These are phyloP conservation scores for Acanthoscelides obtectus DNA, from an alignment of 2,888 invertebrate genomes.

Conservation along the genomic window DNA sequence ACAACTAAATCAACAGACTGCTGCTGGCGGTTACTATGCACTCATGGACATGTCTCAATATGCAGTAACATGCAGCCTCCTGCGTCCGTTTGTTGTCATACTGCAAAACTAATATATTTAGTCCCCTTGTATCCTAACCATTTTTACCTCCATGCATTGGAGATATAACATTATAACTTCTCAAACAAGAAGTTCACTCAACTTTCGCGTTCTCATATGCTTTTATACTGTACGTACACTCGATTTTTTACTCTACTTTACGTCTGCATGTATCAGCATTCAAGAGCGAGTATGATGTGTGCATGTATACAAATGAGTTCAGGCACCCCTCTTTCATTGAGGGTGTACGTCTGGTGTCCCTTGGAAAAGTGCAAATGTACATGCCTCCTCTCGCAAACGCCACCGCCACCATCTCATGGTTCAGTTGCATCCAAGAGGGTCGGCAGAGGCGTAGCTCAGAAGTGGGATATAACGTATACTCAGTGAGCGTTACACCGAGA, in stretches of 20 bases:
- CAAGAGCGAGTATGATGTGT: not conserved
- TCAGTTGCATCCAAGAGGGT: not conserved
- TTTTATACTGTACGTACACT: not conserved
- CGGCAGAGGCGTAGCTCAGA: not conserved
- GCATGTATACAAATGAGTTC: not conserved
- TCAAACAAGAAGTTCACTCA: not conserved
- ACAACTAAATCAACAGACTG: too few relatives aligned
- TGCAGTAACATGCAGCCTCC: too few relatives aligned
- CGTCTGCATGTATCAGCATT: not conserved
- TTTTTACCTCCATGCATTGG: too few relatives aligned
- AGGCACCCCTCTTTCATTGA: not conserved
- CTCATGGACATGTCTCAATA: too few relatives aligned
- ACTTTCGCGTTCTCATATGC: too few relatives aligned
- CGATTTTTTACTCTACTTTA: not conserved
- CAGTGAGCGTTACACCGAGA: too few relatives aligned
- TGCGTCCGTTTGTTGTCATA: too few relatives aligned
- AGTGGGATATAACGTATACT: too few relatives aligned
- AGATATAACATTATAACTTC: too few relatives aligned
- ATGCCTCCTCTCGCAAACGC: constrained; percentile 16
- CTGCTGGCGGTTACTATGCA: too few relatives aligned
- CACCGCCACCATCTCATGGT: not conserved
- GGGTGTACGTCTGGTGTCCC: not conserved
- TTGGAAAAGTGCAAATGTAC: constrained; percentile 13
- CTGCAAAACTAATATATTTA: too few relatives aligned
- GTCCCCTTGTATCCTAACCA: too few relatives aligned